phyloP scores from a whole-genome alignment of 1,140 invertebrate species.

The Aphelinus certus region DNA sequence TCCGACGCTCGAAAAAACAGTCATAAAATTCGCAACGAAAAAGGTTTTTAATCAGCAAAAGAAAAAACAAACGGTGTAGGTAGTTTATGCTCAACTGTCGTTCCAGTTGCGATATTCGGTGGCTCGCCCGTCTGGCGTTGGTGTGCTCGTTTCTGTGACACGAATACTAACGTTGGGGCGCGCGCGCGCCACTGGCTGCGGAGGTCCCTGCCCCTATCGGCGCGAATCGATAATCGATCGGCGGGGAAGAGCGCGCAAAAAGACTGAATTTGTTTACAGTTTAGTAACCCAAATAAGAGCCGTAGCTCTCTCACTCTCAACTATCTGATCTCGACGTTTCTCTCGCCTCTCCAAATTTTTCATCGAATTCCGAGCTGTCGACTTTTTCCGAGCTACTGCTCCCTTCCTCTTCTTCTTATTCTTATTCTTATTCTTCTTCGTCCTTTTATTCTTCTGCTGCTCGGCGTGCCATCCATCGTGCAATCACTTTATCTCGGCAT shows the following conservation, averaged over 20 bases:
- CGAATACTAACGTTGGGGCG: too few relatives aligned
- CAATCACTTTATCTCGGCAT: slow-evolving; percentile 19
- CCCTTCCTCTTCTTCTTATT: too few relatives aligned
- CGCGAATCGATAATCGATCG: slow-evolving; percentile 60
- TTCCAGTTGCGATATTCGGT: background rate
- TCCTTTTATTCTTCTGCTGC: too few relatives aligned
- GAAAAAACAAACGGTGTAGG: too few relatives aligned
- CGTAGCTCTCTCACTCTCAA: slow-evolving; percentile 39
- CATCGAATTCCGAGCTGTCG: slow-evolving; percentile 1
- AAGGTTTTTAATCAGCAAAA: too few relatives aligned
- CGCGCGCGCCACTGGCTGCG: background rate
- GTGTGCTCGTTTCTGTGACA: too few relatives aligned
- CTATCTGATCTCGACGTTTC: background rate
- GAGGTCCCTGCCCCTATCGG: slow-evolving; percentile 51
- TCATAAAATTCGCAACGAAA: too few relatives aligned
- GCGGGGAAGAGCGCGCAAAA: slow-evolving; percentile 46
- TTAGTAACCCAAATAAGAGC: slow-evolving; percentile 63
- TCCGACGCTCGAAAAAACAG: too few relatives aligned
- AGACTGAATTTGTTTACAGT: slow-evolving; percentile 62
- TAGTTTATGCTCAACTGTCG: slow-evolving; percentile 12
- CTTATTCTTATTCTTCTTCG: too few relatives aligned
- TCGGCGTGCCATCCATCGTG: slow-evolving; percentile 16
- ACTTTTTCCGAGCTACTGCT: background rate
- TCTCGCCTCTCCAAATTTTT: slow-evolving; percentile 3
- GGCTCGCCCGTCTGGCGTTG: too few relatives aligned